Evolutionary conservation across 1,140 invertebrate species (phyloP), one percentile per base, ranked within the genome.

Genomic region (Chironomus tepperi): DNA sequence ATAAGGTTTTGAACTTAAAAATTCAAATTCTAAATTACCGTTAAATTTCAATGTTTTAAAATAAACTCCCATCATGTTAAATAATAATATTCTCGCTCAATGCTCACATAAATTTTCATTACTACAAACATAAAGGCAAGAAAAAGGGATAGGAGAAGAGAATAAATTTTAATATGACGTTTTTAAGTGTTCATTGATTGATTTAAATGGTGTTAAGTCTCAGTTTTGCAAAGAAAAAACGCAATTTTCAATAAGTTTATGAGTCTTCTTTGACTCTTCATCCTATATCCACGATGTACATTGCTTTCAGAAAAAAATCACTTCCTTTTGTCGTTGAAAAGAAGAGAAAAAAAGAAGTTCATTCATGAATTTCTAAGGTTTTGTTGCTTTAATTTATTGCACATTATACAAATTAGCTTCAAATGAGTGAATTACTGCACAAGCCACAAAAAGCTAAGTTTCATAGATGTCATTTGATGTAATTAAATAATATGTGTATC

Each of bases 101-200:
- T 34, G 24, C 24, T 34, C 24, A 34, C 24, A 34, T 34, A 34
- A 34, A 34, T 34, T 34, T 34, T 5, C 24, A 34, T 34, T 34
- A 34, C 24, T 34, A 34, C 24, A 34, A 57, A 15, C 47, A n/a
- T 5, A n/a, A 15, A n/a, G 12, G 12, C 5, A 57, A 1, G 10
- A 57, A 15, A 47, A 47, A 5, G 47, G n/a, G 19, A 70, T 9
- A 70, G n/a, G 16, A 8, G 16, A 2, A 70, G 18, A 70, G 10
- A 34, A 70, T 70, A 70, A 70, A 70, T 70, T 70, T 70, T 70
- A 70, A 70, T 19, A 9, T 18, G 65, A 70, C 65, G 65, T 18
- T 70, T 70, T 70, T 70, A 70, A 70, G 65, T 21, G 65, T 70
- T 70, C 16, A 18, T 21, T 70, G 65, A 70, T 70, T 70, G 65